Evolutionary conservation across 1,140 invertebrate species (phyloP), one percentile per base, ranked within the genome.

Genomic region (Triops longicaudatus): DNA sequence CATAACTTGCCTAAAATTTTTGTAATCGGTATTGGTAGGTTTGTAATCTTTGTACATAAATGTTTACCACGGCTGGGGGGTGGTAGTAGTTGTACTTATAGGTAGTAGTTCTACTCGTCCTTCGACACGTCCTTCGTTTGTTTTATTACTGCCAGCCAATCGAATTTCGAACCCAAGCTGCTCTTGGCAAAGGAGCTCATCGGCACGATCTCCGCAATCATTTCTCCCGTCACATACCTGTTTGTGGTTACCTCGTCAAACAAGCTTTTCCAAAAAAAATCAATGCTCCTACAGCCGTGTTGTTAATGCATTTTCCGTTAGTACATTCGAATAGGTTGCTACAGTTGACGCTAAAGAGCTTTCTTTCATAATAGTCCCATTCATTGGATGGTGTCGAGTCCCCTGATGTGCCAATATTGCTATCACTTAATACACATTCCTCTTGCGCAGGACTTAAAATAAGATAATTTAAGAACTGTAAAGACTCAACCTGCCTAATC

Each of bases 161-260:
- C 89, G 85, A 43, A 92, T 85, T 44, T 83, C 84, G 79, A 91
- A 91, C 75, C 87, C 89, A 26, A 89, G 82, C 80, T 79, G 5
- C 87, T 86, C 74, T 84, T 81, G 1, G 83, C 83, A 93, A 28
- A 87, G 83, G 1, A 81, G 86, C 83, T 93, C 91, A 81, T 93
- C 91, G 37, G 86, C 87, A 1, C 86, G 84, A 84, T 92, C 90
- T 1, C 86, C 84, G 81, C 92, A 93, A 80, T 93, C 89, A 78
- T 90, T 87, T 44, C 87, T 86, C 1, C 90, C 90, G 81, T 93
- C 87, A 80, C 91, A 93, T 1, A 88, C 81, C 83, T 86, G n/a
- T 26, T 2, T 74, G 7, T 63, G 31, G 31, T 37, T 37, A 37
- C 31, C n/a, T 26, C 22, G 27, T 74, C n/a, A 74, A 10, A 22